These are phyloP conservation scores for Sebastes baramenuke DNA, from an alignment of 2,797 vertebrate species.

Conservation along the genomic window DNA sequence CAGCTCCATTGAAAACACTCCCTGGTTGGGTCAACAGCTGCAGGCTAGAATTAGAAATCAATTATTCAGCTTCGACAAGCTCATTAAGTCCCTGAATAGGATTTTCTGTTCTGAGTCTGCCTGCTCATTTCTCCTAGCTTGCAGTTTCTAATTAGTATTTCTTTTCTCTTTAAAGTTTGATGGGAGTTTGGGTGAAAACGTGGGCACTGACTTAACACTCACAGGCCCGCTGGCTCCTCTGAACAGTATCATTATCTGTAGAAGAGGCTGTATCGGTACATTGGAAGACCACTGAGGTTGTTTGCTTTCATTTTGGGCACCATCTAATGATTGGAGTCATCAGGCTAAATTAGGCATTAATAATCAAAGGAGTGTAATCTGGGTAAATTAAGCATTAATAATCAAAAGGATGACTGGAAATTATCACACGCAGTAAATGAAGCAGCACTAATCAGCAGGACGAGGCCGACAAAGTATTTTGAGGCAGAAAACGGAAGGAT, in stretches of 20 bases:
- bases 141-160: slow-evolving; percentile 82
- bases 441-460: slow-evolving; percentile 73
- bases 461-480: slow-evolving; percentile 58
- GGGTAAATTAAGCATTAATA: slow-evolving; percentile 85
- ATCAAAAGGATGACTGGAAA: slow-evolving; percentile 80
- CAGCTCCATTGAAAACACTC: slow-evolving; percentile 78
- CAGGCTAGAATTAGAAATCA: slow-evolving; percentile 85
- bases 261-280: slow-evolving; percentile 65
- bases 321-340: slow-evolving; percentile 82
- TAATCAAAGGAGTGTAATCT: slow-evolving; percentile 84
- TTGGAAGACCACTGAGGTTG: slow-evolving; percentile 71
- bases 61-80: slow-evolving; percentile 85
- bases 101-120: slow-evolving; percentile 78
- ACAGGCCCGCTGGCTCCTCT: slow-evolving; percentile 41
- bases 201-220: slow-evolving; percentile 67
- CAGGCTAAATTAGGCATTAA: slow-evolving; percentile 84
- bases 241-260: slow-evolving; percentile 74
- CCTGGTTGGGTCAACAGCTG: slow-evolving; percentile 81
- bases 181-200: slow-evolving; percentile 73
- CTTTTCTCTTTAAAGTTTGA: slow-evolving; percentile 81
- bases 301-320: slow-evolving; percentile 79
- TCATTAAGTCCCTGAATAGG: slow-evolving; percentile 83
- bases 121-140: slow-evolving; percentile 81
- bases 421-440: slow-evolving; percentile 76
- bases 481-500: slow-evolving; percentile 52